phyloP scores from a whole-genome alignment of 2,888 invertebrate genomes.

The Lydus trimaculatus region DNA sequence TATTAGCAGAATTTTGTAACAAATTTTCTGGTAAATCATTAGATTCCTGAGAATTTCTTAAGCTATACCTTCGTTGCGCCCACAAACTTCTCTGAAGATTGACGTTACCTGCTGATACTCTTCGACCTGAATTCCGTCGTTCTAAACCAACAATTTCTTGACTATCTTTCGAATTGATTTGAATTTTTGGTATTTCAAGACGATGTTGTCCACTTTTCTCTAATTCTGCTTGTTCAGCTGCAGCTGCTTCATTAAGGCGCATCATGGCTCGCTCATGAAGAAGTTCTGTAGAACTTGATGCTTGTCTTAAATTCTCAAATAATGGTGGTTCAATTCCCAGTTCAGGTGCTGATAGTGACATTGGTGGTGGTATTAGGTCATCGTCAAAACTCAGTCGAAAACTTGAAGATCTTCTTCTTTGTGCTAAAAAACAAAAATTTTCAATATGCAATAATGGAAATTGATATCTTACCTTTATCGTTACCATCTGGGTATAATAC shows the following conservation, averaged over 20 bases:
- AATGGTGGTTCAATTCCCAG: conserved; percentile 70
- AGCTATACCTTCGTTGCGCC: conserved; percentile 54
- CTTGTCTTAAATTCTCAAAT: conserved; percentile 68
- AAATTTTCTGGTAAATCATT: conserved; percentile 46
- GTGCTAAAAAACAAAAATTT: conserved; percentile 26
- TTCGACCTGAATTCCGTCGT: conserved; percentile 60
- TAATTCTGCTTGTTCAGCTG: conserved; percentile 73
- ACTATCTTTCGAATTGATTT: conserved; percentile 64
- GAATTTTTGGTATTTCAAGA: conserved; percentile 57
- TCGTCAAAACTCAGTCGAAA: conserved; percentile 71
- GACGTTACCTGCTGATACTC: conserved; percentile 62
- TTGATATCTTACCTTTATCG: conserved; percentile 47
- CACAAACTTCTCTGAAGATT: conserved; percentile 52
- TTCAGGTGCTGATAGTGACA: conserved; percentile 84
- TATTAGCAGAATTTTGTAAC: conserved; percentile 45
- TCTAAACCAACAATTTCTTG: conserved; percentile 61
- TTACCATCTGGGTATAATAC: conserved; percentile 65
- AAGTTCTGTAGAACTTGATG: conserved; percentile 83
- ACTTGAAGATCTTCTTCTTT: conserved; percentile 34
- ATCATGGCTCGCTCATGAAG: conserved; percentile 85
- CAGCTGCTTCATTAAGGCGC: conserved; percentile 79
- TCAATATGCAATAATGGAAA: background rate
- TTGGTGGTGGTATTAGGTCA: conserved; percentile 76
- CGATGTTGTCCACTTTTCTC: conserved; percentile 39
- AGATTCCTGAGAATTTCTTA: conserved; percentile 49